phyloP scores from a whole-genome alignment of 2,113 vertebrate species.

The Petrocephalus microphthalmus region DNA sequence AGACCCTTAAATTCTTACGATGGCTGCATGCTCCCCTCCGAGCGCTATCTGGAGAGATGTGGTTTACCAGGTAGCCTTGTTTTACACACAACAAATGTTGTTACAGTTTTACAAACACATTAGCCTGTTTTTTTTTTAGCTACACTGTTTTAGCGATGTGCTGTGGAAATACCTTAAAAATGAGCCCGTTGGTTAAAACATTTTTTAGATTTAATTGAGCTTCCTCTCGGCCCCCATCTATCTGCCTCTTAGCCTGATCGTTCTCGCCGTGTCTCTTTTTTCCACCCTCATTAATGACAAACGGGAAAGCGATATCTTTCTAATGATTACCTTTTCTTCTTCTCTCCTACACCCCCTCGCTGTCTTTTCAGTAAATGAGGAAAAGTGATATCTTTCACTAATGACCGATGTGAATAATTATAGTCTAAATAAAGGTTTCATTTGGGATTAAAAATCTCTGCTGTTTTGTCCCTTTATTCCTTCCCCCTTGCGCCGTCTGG shows the following conservation, averaged over 20 bases:
- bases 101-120: neutral
- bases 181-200: neutral
- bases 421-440: conserved; percentile 67
- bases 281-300: conserved; percentile 49
- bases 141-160: conserved; percentile 20
- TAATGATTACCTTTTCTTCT: conserved; percentile 63
- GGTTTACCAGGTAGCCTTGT: conserved; percentile 36
- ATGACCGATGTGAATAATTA: conserved; percentile 70
- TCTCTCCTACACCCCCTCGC: conserved; percentile 27
- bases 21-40: neutral
- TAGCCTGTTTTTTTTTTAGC: neutral
- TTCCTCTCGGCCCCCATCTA: neutral
- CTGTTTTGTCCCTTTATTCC: conserved; percentile 31
- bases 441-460: conserved; percentile 55
- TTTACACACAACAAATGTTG: neutral
- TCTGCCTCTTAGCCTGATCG: conserved; percentile 9
- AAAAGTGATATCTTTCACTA: conserved; percentile 69
- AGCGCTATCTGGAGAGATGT: conserved; percentile 38
- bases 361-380: conserved; percentile 73
- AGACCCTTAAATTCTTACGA: conserved; percentile 35
- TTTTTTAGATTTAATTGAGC: neutral
- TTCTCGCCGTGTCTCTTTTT: conserved; percentile 22
- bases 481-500: neutral
- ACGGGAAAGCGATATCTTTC: conserved; percentile 63
- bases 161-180: conserved; percentile 11